Percentiles rank a stretch among this genome's conserved stretches.
These are phyloP conservation scores for Drosophila borborema DNA, from an alignment of 2,888 invertebrate species.

Conservation along the genomic window DNA sequence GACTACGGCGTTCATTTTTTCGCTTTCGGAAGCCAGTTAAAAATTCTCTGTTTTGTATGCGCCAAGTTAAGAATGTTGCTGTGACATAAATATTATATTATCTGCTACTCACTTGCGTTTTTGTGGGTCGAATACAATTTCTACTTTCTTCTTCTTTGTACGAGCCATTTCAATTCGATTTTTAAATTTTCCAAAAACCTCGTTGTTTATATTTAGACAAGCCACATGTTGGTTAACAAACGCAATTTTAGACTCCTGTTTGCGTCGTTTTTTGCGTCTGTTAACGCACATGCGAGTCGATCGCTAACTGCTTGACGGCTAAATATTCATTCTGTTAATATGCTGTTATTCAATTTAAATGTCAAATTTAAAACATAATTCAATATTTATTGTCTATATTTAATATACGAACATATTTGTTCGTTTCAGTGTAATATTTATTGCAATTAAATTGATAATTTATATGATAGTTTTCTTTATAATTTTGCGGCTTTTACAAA, in stretches of 20 bases:
- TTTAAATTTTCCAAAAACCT: constrained; percentile 17
- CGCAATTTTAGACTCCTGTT: constrained; percentile 20
- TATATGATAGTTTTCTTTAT: constrained; percentile 32
- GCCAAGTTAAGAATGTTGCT: background rate
- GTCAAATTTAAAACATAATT: background rate
- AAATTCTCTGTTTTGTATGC: constrained; percentile 88
- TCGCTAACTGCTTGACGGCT: background rate
- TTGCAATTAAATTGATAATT: constrained; percentile 44
- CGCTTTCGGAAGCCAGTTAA: constrained; percentile 93
- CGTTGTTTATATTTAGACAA: constrained; percentile 52
- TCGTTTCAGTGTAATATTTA: constrained; percentile 29
- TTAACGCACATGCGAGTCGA: background rate
- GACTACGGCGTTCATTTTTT: constrained; percentile 91
- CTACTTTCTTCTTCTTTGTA: constrained; percentile 75
- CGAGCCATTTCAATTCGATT: constrained; percentile 64
- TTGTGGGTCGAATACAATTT: constrained; percentile 87
- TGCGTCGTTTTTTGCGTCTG: background rate
- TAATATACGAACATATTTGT: constrained; percentile 12
- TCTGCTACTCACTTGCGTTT: constrained; percentile 86
- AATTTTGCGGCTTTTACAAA: constrained; percentile 63
- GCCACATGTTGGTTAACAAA: constrained; percentile 35
- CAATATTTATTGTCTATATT: constrained; percentile 26
- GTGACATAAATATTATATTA: background rate
- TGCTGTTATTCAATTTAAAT: background rate
- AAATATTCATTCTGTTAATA: background rate